Base-by-base conservation (phyloP, 1,140 invertebrate genomes). In the Heliothis subflexa region DNA sequence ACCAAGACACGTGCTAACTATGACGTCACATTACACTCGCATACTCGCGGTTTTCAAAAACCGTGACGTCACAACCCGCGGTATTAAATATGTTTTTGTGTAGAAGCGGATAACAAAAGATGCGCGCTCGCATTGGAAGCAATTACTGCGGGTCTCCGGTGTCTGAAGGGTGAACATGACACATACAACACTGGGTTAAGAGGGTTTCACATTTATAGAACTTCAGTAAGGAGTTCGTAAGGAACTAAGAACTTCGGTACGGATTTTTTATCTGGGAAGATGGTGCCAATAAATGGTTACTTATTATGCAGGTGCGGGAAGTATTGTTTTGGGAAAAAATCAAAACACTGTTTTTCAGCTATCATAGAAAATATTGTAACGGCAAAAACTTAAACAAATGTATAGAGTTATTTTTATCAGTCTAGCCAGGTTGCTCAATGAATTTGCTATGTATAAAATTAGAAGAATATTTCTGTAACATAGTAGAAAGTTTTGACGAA, bases 131-230 rank as follows among this genome's bases (percentile, higher is more conserved):
- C 85, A 86, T 82, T 80, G 79, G 83, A 83, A 86, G 86, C 86
- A 89, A 89, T 89, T 88, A 86, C 85, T 75, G 76, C 61, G 71
- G 83, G 81, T 83, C 85, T 88, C 83, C 73, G 59, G 81, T 88
- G 78, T 85, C 81, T 61, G 73, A 81, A 80, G 84, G 83, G 82
- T 82, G 84, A 84, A 83, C 68, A 79, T 74, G 83, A 86, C 83
- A 87, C 86, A 84, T 83, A 80, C 64, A 79, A 16, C 74, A 79
- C 66, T 14, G 18, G 72, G 45, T 70, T 78, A 61, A 78, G 81
- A 71, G 72, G 78, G 70, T 61, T 82, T 50, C 71, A 82, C 83
- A 86, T 75, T 85, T 70, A 50, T 14, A 13, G 54, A 1, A 50
- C 4, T 0, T 45, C 14, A 14, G 59, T n/a, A 62, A 16, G 7